Base-by-base conservation (phyloP, 2,113 vertebrate species). In the Tragulus kanchil region DNA sequence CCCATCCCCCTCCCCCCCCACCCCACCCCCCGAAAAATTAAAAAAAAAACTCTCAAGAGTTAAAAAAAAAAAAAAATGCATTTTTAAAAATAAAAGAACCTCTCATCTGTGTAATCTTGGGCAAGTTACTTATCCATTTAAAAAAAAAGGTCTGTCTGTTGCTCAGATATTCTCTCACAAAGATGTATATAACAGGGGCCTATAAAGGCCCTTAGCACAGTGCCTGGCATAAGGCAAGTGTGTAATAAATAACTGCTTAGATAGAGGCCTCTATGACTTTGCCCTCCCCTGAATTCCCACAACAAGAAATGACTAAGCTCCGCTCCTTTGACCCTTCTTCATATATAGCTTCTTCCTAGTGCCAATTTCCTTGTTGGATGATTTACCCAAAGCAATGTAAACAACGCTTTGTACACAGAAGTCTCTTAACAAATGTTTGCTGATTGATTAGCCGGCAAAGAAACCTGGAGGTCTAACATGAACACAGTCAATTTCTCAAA, bases 361-460 rank as follows among this genome's bases (percentile, higher is more conserved):
- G 92, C 45, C 89, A 91, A 17, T 92, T 85, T 59, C 86, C 90
- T 75, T 81, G 65, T 71, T 61, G 0, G 50, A 85, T 59, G 48
- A 2, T 85, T 96, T 84, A 45, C 78, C 89, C 42, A 91, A 62
- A 87, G 89, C 89, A 92, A 93, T 91, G 84, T 56, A 93, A 94
- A 95, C 92, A 93, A 84, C 58, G 87, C 45, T 90, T n/a, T 69
- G 81, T 42, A 52, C 58, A 73, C 23, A 87, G 71, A 95, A 89
- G 79, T 96, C 96, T 97, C 85, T 95, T 81, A 82, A 88, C 81
- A 97, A 97, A 96, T 97, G 96, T 96, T 96, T 96, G 81, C 58
- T 45, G 65, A 95, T 10, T 90, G 93, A 96, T 97, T 92, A 97
- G 67, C 84, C 31, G 28, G 85, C 78, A 50, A 94, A 73, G 25